Conservation (phyloP, 2,113 vertebrate species). For the Notothenia coriiceps region DNA sequence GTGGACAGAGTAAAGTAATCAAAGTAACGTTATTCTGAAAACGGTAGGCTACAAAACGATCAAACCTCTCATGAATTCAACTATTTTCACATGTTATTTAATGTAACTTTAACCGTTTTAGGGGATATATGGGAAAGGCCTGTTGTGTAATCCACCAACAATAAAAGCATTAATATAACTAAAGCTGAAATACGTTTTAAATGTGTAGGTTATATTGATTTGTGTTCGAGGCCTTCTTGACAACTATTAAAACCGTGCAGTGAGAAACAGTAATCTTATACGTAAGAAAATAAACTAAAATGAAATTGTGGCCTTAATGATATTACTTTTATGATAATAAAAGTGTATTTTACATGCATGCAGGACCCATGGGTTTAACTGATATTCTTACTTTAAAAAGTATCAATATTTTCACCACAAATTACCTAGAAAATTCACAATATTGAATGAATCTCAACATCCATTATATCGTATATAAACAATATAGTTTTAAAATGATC, state of each 20-base stretch:
- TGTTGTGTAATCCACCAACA: not conserved
- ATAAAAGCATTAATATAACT: not conserved
- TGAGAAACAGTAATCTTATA: not conserved
- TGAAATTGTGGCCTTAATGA: not conserved
- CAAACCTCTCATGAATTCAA: not conserved
- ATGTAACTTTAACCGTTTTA: not conserved
- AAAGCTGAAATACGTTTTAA: not conserved
- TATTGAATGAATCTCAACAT: not conserved
- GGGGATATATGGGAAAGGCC: not conserved
- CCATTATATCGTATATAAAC: not conserved
- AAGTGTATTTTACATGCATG: not conserved
- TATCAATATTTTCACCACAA: not conserved
- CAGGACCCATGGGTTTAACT: not conserved
- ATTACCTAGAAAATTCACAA: not conserved
- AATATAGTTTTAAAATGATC: not conserved
- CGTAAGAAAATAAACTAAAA: not conserved
- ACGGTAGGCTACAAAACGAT: not conserved
- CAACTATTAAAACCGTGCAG: not conserved
- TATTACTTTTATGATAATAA: not conserved
- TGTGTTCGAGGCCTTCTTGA: slow-evolving; percentile 19
- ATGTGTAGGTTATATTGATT: not conserved
- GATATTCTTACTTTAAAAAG: not conserved
- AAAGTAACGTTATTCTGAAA: not conserved
- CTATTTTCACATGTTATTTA: not conserved
- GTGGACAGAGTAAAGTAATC: not conserved